Conservation (phyloP, 2,888 invertebrate genomes). For the Steromphala cineraria region DNA sequence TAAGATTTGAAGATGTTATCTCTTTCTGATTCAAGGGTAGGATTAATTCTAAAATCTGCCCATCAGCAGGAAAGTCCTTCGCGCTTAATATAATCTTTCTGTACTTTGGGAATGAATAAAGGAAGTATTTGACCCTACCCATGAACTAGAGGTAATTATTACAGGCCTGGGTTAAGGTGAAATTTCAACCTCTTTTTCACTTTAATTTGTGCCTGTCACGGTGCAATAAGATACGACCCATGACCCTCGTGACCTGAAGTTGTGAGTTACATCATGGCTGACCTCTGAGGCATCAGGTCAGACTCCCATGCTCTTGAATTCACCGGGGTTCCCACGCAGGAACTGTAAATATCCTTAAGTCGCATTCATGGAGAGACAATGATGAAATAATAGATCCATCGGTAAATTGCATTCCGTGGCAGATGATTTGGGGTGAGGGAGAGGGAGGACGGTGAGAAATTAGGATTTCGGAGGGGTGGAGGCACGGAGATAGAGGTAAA, state of each 20-base stretch:
- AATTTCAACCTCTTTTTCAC: conserved; percentile 5
- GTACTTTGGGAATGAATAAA: not conserved
- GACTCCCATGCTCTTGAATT: conserved; percentile 29
- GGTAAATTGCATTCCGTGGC: conserved; percentile 1
- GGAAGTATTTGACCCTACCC: not conserved
- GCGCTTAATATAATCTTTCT: not conserved
- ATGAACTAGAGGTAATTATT: not conserved
- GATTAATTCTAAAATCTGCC: not conserved
- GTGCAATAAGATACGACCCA: not conserved
- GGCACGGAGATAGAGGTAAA: conserved; percentile 3
- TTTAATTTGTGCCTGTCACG: conserved; percentile 16
- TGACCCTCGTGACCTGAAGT: conserved; percentile 24
- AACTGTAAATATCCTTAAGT: conserved; percentile 11
- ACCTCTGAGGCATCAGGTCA: conserved; percentile 30
- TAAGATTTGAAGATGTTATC: not conserved
- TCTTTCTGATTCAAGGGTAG: not conserved
- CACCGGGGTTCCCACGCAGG: conserved; percentile 14
- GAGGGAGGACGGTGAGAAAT: not conserved
- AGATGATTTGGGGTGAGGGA: not conserved
- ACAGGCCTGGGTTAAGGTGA: not conserved
- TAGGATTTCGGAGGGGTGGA: not conserved
- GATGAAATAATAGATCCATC: conserved; percentile 7
- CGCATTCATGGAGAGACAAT: conserved; percentile 11
- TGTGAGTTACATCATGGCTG: conserved; percentile 27
- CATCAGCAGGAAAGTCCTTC: not conserved